Percentiles rank a stretch among this genome's conserved stretches.
Conservation (phyloP, 2,888 invertebrate genomes). For the Enchytraeus crypticus region DNA sequence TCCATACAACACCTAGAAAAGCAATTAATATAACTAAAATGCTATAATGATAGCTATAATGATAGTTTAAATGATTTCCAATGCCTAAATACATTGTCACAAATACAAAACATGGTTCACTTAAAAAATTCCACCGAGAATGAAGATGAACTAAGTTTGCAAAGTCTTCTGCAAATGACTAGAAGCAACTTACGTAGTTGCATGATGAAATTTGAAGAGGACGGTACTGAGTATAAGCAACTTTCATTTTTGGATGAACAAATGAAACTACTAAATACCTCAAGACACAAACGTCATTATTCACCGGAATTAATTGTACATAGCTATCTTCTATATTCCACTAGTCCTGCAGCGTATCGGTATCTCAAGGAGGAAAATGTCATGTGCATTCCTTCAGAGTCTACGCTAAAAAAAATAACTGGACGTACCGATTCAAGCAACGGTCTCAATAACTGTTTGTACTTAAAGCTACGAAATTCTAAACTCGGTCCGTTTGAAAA, state of each 20-base stretch:
- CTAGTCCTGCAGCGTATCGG: neutral
- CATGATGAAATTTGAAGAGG: neutral
- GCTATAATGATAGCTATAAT: too few relatives aligned
- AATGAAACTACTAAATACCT: neutral
- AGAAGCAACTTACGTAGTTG: neutral
- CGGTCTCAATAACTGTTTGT: too few relatives aligned
- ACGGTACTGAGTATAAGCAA: neutral
- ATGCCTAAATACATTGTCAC: neutral
- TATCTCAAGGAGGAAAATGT: neutral
- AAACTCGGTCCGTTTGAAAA: neutral
- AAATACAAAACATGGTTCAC: neutral
- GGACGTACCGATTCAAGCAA: neutral
- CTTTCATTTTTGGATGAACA: neutral
- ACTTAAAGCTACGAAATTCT: neutral
- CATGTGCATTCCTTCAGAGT: neutral
- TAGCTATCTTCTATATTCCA: neutral
- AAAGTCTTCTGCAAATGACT: neutral
- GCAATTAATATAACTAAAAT: too few relatives aligned
- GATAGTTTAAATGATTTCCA: too few relatives aligned
- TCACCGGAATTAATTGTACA: neutral
- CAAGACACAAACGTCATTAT: neutral
- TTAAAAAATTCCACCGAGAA: neutral
- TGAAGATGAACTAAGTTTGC: neutral
- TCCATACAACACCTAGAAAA: too few relatives aligned
- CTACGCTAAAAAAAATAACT: neutral